Evolutionary conservation across 2,797 vertebrate species (phyloP).

Genomic region (Clarias fuscus): DNA sequence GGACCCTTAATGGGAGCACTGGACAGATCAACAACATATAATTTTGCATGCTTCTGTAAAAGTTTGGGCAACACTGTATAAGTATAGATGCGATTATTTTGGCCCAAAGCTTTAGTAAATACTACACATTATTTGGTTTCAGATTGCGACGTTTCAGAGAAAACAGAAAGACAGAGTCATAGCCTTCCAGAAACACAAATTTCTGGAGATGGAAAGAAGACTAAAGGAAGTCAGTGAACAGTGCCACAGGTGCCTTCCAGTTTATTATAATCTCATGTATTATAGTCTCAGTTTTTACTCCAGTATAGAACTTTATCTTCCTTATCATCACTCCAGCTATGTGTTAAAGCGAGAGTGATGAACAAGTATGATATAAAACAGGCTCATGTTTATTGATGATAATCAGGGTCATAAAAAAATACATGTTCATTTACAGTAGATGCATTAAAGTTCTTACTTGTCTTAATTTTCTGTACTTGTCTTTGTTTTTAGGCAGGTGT

Average conservation of each 20-base stretch:
- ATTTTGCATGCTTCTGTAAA: background rate
- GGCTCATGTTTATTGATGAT: background rate
- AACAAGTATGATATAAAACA: background rate
- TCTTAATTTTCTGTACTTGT: conserved; percentile 16
- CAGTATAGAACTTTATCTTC: background rate
- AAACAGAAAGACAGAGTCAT: conserved; percentile 78
- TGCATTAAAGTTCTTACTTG: background rate
- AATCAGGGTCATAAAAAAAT: background rate
- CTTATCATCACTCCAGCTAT: background rate
- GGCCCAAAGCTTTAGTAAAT: background rate
- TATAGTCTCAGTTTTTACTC: background rate
- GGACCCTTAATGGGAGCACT: no score
- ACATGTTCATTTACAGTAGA: background rate
- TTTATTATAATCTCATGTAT: background rate
- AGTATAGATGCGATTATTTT: background rate
- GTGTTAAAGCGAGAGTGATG: background rate
- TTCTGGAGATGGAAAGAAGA: conserved; percentile 73
- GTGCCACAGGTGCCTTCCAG: conserved; percentile 64
- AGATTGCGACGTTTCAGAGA: conserved; percentile 84
- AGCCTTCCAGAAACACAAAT: conserved; percentile 75
- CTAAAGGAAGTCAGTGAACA: conserved; percentile 74
- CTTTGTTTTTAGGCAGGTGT: conserved; percentile 73
- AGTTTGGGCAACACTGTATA: background rate
- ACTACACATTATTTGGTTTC: conserved; percentile 33
- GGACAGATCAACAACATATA: no score